Evolutionary conservation across 2,888 invertebrate genomes (phyloP), one percentile per base, ranked within the genome.

Genomic region (Caradrina kadenii): DNA sequence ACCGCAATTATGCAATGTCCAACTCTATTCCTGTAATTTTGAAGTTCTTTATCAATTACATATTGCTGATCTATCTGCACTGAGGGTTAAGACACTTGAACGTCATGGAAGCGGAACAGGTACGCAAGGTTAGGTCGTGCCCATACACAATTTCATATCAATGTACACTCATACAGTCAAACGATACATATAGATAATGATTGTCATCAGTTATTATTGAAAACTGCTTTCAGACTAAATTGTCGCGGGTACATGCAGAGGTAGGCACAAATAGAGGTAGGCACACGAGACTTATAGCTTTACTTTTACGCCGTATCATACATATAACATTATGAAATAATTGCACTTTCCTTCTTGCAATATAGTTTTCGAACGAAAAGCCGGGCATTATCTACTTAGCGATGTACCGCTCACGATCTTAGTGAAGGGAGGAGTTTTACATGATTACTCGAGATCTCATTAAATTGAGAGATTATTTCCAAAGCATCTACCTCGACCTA

Each of bases 151-250:
- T 55, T 54, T 64, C 61, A 39, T 39, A 48, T 50, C 31, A 21
- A 64, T 65, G 56, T 60, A 63, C 59, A 69, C 62, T 66, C 49
- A 17, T 45, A 50, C 65, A 58, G 63, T 68, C 72, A 53, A 54
- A 54, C 17, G 52, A 63, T 58, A 26, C 68, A 53, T 58, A 66
- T 21, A 69, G 56, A 49, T 59, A 22, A 54, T 22, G 45, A 60
- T 59, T 52, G 31, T 63, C 54, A 56, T 67, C 76, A 48, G 60
- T 62, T 55, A 35, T n/a, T 22, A 19, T 52, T 54, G 58, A 53
- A 56, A 39, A 64, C 80, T 80, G 79, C 82, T 82, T 82, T 67
- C 82, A 80, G 80, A 68, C 73, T 78, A 80, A 82, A 78, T 42
- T 71, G 67, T 63, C 73, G 69, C 62, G 58, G 59, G 39, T 56